phyloP scores from a whole-genome alignment of 2,797 vertebrate genomes.

The Pantherophis alleghaniensis region DNA sequence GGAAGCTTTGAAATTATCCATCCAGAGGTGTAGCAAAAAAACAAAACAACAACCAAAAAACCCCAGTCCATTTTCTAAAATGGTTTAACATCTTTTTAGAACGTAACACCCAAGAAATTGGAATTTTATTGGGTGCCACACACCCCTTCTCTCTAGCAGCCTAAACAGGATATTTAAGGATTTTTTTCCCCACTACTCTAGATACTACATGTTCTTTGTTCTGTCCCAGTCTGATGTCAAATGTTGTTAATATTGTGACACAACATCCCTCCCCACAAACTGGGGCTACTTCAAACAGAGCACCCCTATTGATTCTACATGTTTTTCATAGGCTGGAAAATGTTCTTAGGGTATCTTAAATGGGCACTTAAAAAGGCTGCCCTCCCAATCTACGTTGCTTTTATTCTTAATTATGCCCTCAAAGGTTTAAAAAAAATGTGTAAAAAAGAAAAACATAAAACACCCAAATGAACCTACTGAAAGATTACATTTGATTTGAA shows the following conservation, averaged over 20 bases:
- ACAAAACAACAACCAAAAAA: not conserved
- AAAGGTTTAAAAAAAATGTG: not conserved
- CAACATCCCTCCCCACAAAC: not conserved
- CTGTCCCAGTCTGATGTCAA: not conserved
- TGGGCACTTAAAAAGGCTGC: not conserved
- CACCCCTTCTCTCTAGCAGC: not conserved
- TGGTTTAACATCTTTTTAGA: not conserved
- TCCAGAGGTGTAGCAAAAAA: not conserved
- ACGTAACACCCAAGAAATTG: not conserved
- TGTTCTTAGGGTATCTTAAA: not conserved
- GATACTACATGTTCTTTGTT: not conserved
- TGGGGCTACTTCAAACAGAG: not conserved
- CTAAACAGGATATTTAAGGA: not conserved
- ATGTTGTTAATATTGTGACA: not conserved
- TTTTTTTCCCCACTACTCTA: not conserved
- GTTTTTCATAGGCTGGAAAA: not conserved
- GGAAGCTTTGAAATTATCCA: not conserved
- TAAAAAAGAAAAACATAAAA: not conserved
- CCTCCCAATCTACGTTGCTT: not conserved
- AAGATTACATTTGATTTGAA: not conserved
- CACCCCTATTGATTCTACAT: not conserved
- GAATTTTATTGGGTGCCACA: not conserved
- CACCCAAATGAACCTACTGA: not conserved
- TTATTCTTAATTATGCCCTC: not conserved
- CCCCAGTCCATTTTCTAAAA: not conserved